Percentiles rank a stretch among this genome's conserved stretches.
These are phyloP conservation scores for Vandiemenella viatica DNA, from an alignment of 2,888 invertebrate species.

Conservation along the genomic window DNA sequence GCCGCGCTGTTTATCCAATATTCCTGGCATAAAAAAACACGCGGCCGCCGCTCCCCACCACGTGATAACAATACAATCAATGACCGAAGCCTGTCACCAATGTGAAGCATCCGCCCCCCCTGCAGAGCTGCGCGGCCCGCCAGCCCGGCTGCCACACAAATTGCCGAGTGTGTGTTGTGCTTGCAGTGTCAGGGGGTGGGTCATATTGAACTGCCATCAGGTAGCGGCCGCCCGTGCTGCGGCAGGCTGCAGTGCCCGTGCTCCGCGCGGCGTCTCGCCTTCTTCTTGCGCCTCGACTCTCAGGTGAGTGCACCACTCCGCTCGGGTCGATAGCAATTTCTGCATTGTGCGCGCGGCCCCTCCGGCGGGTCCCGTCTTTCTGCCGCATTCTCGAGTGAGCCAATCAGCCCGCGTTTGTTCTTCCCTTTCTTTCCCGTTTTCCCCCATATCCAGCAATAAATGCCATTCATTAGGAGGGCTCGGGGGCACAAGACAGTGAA, in stretches of 20 bases:
- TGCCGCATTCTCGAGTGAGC: neutral
- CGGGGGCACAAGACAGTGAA: too few species aligned
- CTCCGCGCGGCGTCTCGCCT: neutral
- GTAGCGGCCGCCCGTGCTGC: constrained; percentile 10
- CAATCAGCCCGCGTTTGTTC: neutral
- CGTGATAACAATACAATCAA: constrained; percentile 20
- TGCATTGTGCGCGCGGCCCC: neutral
- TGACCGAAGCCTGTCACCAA: constrained; percentile 19
- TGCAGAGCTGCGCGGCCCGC: constrained; percentile 5
- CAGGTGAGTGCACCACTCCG: constrained; percentile 3
- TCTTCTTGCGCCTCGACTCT: neutral
- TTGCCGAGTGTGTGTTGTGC: constrained; percentile 12
- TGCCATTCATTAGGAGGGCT: neutral
- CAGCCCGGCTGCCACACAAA: constrained; percentile 10
- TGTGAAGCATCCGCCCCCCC: constrained; percentile 17
- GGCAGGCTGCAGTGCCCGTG: neutral
- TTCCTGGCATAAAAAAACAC: constrained; percentile 15
- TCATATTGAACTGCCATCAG: constrained; percentile 15
- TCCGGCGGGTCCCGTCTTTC: neutral
- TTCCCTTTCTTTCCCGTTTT: neutral
- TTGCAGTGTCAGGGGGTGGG: constrained; percentile 7
- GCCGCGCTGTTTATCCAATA: constrained; percentile 12
- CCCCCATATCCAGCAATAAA: neutral
- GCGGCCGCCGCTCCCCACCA: constrained; percentile 11
- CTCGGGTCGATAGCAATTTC: neutral